Evolutionary conservation across 2,797 vertebrate genomes (phyloP).

Genomic region (Myiothlypis chrysogaster): DNA sequence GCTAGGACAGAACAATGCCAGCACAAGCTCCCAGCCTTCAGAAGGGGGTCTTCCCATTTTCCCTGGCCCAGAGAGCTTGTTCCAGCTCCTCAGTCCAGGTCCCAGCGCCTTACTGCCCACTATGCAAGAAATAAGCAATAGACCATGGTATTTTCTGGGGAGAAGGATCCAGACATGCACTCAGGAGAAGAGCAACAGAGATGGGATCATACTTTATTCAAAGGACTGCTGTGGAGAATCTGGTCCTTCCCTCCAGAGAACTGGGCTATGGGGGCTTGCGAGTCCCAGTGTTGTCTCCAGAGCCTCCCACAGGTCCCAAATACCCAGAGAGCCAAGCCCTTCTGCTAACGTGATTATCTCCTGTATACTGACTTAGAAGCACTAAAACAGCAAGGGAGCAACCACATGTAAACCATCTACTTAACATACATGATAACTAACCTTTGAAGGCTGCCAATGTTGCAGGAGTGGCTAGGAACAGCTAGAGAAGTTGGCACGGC

Average conservation of each 20-base stretch:
- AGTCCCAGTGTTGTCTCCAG: not conserved
- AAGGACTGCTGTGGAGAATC: not conserved
- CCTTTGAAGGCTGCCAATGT: constrained; percentile 37
- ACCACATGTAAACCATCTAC: not conserved
- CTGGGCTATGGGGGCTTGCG: not conserved
- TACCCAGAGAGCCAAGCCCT: not conserved
- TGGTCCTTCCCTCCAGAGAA: not conserved
- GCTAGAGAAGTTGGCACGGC: not conserved
- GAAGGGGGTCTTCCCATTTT: not conserved
- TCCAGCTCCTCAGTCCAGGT: not conserved
- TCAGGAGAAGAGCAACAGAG: not conserved
- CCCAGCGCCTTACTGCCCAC: not conserved
- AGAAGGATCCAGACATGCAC: not conserved
- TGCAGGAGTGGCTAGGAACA: not conserved
- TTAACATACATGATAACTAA: not conserved
- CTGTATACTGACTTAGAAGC: not conserved
- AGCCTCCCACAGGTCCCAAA: not conserved
- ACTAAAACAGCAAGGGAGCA: not conserved
- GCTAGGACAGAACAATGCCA: not conserved
- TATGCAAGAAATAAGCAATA: not conserved
- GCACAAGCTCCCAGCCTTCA: not conserved
- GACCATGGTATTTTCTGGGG: not conserved
- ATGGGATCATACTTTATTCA: not conserved
- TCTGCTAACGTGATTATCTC: not conserved
- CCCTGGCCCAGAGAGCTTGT: not conserved